Percentiles rank a stretch among this genome's conserved stretches.
phyloP scores from a whole-genome alignment of 2,888 invertebrate species.

The Patella caerulea region DNA sequence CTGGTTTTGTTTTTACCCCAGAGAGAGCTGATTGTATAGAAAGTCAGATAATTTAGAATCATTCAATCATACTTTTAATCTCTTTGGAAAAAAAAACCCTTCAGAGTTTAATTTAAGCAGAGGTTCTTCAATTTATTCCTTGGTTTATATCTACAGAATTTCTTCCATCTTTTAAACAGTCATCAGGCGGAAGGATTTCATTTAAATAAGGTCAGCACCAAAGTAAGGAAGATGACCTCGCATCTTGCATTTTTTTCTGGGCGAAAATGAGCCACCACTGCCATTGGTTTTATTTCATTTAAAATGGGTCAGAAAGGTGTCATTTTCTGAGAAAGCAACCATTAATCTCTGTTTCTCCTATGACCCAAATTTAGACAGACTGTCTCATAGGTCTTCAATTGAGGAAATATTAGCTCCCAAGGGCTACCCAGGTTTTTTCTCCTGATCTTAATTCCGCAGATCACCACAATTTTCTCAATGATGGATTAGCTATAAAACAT shows the following conservation, averaged over 20 bases:
- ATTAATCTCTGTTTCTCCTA: slow-evolving; percentile 1
- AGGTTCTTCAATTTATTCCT: too few species aligned
- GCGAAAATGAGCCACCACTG: background rate
- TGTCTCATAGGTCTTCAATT: background rate
- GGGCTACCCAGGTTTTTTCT: background rate
- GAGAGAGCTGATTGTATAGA: background rate
- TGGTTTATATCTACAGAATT: too few species aligned
- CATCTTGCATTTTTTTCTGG: background rate
- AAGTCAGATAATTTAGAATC: background rate
- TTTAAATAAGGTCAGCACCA: background rate
- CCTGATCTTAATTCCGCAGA: too few species aligned
- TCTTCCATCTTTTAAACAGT: too few species aligned
- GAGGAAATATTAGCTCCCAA: slow-evolving; percentile 4
- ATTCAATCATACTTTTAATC: slow-evolving; percentile 12
- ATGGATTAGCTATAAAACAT: too few species aligned
- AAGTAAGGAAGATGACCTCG: background rate
- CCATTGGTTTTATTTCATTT: slow-evolving; percentile 5
- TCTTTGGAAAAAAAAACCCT: background rate
- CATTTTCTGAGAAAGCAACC: background rate
- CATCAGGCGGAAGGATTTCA: background rate
- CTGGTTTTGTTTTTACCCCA: background rate
- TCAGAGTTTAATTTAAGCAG: background rate
- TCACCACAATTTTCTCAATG: too few species aligned
- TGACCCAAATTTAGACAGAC: slow-evolving; percentile 10
- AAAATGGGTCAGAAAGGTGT: slow-evolving; percentile 1